phyloP scores from a whole-genome alignment of 2,888 invertebrate genomes.

The Hirtodrosophila trivittata region DNA sequence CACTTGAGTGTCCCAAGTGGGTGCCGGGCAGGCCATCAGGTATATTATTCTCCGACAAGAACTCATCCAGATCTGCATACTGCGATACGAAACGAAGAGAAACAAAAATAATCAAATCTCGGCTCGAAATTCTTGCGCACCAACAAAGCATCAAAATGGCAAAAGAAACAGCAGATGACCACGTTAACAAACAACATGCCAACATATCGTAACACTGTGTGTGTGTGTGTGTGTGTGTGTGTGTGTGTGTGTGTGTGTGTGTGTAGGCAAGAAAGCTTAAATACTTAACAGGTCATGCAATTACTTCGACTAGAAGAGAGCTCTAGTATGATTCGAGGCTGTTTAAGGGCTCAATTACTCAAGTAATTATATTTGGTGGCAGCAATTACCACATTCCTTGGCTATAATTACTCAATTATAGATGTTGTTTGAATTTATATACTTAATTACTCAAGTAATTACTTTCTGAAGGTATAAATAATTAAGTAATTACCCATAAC shows the following conservation, averaged over 20 bases:
- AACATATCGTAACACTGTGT: not conserved
- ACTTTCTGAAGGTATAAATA: not conserved
- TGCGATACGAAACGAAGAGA: constrained; percentile 80
- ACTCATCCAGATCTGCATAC: constrained; percentile 99
- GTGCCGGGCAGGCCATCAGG: constrained; percentile 89
- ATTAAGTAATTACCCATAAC: not conserved
- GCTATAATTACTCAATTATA: no score
- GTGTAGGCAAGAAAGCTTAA: no score
- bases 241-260: no score
- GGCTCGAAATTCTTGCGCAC: not conserved
- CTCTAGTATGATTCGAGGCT: no score
- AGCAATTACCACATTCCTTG: no score
- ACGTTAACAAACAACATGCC: constrained; percentile 5
- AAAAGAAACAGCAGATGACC: constrained; percentile 16
- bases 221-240: not conserved
- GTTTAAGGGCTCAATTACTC: no score
- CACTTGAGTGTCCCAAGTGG: constrained; percentile 84
- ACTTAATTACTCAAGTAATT: not conserved
- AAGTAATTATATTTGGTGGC: no score
- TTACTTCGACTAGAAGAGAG: no score
- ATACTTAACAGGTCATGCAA: no score
- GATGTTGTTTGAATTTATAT: no score
- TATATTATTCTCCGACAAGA: constrained; percentile 97
- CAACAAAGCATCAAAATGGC: constrained; percentile 19
- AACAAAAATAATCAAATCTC: no score